These are phyloP conservation scores for Zygaena filipendulae DNA, from an alignment of 2,888 invertebrate species.

Conservation along the genomic window DNA sequence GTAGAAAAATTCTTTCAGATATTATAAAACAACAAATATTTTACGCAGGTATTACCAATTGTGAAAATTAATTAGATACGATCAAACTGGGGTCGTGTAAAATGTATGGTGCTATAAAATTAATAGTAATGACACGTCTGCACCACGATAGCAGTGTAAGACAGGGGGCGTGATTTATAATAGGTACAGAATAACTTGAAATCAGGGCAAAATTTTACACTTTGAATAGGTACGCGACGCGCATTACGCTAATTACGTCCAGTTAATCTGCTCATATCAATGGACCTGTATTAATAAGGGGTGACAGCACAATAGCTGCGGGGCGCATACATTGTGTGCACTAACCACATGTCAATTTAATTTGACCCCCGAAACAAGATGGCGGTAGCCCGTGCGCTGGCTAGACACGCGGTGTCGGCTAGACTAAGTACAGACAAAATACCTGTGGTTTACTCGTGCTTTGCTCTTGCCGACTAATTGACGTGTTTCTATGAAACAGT, in stretches of 20 bases:
- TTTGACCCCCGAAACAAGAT: conserved; percentile 62
- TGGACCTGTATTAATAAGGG: conserved; percentile 60
- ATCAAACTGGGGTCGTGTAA: too few species aligned
- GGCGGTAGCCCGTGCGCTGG: conserved; percentile 29
- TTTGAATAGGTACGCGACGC: too few species aligned
- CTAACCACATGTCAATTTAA: conserved; percentile 65
- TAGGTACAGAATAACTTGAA: conserved; percentile 26
- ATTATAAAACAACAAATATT: too few species aligned
- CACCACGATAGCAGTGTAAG: too few species aligned
- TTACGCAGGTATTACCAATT: too few species aligned
- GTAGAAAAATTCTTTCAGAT: too few species aligned
- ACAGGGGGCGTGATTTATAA: conserved; percentile 28
- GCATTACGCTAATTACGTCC: conserved; percentile 51
- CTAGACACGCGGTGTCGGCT: conserved; percentile 30
- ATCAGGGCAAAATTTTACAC: conserved; percentile 34
- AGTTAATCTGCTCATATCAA: conserved; percentile 50
- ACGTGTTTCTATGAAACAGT: conserved; percentile 51
- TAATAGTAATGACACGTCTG: too few species aligned
- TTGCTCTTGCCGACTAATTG: conserved; percentile 51
- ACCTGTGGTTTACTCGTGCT: conserved; percentile 50
- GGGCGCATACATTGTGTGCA: conserved; percentile 52
- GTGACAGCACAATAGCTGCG: conserved; percentile 56
- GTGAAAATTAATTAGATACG: too few species aligned
- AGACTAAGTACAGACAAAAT: conserved; percentile 44
- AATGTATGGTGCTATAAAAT: too few species aligned